Conservation (phyloP, 1,140 invertebrate species). For the Odontomachus brunneus region DNA sequence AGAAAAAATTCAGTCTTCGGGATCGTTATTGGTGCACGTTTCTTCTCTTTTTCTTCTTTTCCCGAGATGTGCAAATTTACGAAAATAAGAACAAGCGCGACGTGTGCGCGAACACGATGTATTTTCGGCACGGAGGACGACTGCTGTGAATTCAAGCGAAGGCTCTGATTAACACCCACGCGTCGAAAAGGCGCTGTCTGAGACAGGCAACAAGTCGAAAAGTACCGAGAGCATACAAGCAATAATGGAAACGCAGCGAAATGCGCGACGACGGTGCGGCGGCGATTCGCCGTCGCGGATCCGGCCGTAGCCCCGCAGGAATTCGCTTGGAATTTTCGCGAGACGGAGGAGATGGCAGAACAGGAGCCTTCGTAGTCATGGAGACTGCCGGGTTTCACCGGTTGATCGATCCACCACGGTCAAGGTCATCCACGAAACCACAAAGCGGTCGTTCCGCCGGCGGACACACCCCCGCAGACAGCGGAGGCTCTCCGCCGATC, state of each 20-base stretch:
- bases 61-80: too few relatives aligned
- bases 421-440: constrained; percentile 81
- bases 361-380: constrained; percentile 83
- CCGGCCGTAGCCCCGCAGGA: constrained; percentile 33
- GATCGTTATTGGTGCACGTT: too few relatives aligned
- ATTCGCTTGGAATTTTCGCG: constrained; percentile 68
- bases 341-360: constrained; percentile 69
- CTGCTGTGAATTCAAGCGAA: too few relatives aligned
- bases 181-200: too few relatives aligned
- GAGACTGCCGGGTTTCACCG: constrained; percentile 82
- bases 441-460: constrained; percentile 53
- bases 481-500: constrained; percentile 24
- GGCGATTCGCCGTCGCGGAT: constrained; percentile 9
- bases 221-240: not conserved
- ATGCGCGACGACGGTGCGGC: not conserved
- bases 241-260: not conserved
- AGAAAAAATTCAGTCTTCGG: not conserved
- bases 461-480: constrained; percentile 65
- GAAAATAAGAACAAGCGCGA: too few relatives aligned
- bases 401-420: constrained; percentile 83
- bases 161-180: too few relatives aligned
- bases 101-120: too few relatives aligned
- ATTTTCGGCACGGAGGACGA: too few relatives aligned
- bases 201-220: constrained; percentile 27
- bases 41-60: too few relatives aligned